A percentile compares a stretch with the other conserved stretches of the same genome.
Evolutionary conservation across 2,113 vertebrate genomes (phyloP).

Genomic region (Lethenteron reissneri): DNA sequence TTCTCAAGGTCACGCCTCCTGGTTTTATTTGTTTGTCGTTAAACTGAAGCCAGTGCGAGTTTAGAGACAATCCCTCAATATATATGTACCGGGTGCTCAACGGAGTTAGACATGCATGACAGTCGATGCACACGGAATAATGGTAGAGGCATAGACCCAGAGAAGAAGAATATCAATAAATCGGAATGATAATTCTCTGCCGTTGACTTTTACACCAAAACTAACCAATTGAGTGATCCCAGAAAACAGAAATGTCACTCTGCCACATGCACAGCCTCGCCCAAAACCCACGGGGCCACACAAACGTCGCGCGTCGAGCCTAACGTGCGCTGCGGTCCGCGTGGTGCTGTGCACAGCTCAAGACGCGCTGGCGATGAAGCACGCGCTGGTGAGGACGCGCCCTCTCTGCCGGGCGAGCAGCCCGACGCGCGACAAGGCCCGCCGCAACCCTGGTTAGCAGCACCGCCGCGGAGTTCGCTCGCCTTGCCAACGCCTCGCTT

Average conservation of each 20-base stretch:
- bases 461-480: not conserved
- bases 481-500: too few relatives aligned
- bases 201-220: not conserved
- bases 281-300: not conserved
- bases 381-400: not conserved
- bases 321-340: not conserved
- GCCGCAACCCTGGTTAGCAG: not conserved
- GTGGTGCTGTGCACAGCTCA: not conserved
- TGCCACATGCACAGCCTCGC: not conserved
- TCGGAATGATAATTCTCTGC: not conserved
- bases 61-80: too few relatives aligned
- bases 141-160: too few relatives aligned
- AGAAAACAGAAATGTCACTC: not conserved
- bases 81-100: too few relatives aligned
- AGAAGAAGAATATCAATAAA: not conserved
- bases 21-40: too few relatives aligned
- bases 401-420: constrained; percentile 1
- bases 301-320: not conserved
- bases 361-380: not conserved
- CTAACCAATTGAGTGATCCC: not conserved
- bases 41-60: too few relatives aligned
- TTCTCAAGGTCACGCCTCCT: too few relatives aligned
- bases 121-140: too few relatives aligned
- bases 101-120: too few relatives aligned
- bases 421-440: not conserved